phyloP scores from a whole-genome alignment of 2,113 vertebrate genomes.

The Phylloscopus trochiloides region DNA sequence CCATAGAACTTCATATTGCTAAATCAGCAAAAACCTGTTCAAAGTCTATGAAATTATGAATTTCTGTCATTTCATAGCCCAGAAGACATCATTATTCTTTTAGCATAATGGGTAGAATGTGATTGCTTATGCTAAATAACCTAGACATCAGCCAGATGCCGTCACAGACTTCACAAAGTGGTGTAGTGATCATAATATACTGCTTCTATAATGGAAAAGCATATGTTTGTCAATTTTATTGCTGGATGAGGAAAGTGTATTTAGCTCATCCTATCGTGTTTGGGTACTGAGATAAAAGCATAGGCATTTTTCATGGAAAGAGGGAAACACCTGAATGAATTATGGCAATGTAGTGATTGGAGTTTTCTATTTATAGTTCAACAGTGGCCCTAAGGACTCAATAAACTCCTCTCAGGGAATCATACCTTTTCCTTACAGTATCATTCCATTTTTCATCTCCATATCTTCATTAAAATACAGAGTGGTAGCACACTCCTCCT shows the following conservation, averaged over 20 bases:
- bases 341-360: background rate
- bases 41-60: background rate
- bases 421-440: background rate
- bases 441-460: background rate
- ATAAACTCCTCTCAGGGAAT: background rate
- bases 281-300: background rate
- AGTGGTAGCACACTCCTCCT: background rate
- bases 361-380: background rate
- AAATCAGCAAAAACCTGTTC: constrained; percentile 11
- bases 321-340: background rate
- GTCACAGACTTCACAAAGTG: background rate
- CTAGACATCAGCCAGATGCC: background rate
- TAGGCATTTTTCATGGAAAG: background rate
- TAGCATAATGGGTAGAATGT: constrained; percentile 8
- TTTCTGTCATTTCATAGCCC: constrained; percentile 9
- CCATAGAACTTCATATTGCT: background rate
- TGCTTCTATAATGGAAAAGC: background rate
- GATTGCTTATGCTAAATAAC: constrained; percentile 42
- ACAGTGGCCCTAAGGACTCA: background rate
- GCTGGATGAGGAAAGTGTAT: background rate
- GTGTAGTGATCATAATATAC: background rate
- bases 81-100: constrained; percentile 21
- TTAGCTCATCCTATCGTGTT: background rate
- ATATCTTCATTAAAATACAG: background rate
- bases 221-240: background rate